phyloP scores from a whole-genome alignment of 2,888 invertebrate species.

The Norana najaformis region DNA sequence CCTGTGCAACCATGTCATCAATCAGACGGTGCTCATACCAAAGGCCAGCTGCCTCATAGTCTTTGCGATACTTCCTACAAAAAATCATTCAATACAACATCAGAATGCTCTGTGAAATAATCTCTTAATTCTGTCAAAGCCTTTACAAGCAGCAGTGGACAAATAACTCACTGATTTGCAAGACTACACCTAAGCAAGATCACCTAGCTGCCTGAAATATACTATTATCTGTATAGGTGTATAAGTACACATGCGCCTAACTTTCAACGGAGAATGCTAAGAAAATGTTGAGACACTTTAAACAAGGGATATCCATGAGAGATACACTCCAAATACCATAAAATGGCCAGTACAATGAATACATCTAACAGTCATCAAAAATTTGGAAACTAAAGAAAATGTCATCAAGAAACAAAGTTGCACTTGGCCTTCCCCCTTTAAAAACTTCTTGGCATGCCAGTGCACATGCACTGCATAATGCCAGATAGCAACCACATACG shows the following conservation, averaged over 20 bases:
- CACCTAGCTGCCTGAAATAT: not conserved
- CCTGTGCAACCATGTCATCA: constrained; percentile 89
- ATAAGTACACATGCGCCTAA: too few relatives aligned
- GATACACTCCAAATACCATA: not conserved
- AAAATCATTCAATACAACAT: not conserved
- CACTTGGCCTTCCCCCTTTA: not conserved
- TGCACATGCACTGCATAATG: not conserved
- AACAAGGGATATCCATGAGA: not conserved
- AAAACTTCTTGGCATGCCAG: not conserved
- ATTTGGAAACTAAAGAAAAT: not conserved
- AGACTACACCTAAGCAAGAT: not conserved
- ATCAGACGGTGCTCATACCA: constrained; percentile 91
- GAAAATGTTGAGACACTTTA: not conserved
- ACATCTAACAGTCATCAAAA: too few relatives aligned
- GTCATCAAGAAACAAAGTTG: not conserved
- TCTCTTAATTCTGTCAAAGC: not conserved
- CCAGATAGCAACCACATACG: constrained; percentile 65
- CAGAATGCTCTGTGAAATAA: not conserved
- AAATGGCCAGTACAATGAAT: not conserved
- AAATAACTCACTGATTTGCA: not conserved
- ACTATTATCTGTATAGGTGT: not conserved
- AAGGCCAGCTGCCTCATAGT: constrained; percentile 77
- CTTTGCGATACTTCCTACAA: constrained; percentile 70
- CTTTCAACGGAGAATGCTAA: not conserved
- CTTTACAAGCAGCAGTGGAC: not conserved